Evolutionary conservation across 37 sponge, comb jelly and placozoan species (phyloP), one percentile per base, ranked within the genome.

Genomic region (Dysidea cf. avara): DNA sequence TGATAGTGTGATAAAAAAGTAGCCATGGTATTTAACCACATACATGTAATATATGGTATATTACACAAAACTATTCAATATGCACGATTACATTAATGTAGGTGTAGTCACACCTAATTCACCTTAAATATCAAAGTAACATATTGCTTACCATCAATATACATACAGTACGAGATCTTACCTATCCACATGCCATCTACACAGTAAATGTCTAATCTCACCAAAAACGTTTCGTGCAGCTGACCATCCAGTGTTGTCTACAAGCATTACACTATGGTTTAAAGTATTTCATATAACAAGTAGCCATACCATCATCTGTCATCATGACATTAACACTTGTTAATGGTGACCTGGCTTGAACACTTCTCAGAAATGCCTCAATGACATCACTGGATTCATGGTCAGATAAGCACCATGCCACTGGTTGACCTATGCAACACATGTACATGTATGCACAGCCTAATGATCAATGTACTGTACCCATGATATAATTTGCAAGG

Each of bases 171-270:
- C 16, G 55, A 56, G 25, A 28, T 6, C 25, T 37, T 67, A 67
- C 68, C 68, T 67, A 46, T 67, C 68, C 39, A 67, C 68, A 39
- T 67, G 68, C 68, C 68, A 67, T 39, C 39, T 22, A 40, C 68
- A 67, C 20, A 67, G 68, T 21, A 67, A 39, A 46, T 67, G 46
- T 26, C 38, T 67, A 12, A 67, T 28, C 18, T 67, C 68, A 37
- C 50, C 68, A 67, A 67, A 67, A 2, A 67, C 68, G 7, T 18
- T 46, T 67, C 39, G 35, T 67, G 68, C 68, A 40, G 68, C 68
- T 67, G 68, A 67, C 46, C 68, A 67, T 28, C 68, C 68, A 11
- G 68, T 67, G 39, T 67, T 40, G 68, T 67, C 68, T 67, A 46
- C 50, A 67, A 18, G 18, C 7, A 22, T 18, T 22, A 32, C 5